Conservation (phyloP, 2,113 vertebrate genomes). For the Neotoma lepida region DNA sequence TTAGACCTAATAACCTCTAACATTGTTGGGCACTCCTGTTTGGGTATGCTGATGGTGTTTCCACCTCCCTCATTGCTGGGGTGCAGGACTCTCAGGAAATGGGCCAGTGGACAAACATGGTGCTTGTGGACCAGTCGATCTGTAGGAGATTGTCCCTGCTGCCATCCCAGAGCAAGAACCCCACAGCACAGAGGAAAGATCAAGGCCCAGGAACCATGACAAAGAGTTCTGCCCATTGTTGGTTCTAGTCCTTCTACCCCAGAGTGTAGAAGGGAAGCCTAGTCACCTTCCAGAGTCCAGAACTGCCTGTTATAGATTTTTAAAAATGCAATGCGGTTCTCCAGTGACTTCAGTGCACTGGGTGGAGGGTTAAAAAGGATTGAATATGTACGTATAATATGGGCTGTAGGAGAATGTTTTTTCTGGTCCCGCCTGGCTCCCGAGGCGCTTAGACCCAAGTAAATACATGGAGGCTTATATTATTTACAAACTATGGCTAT, state of each 20-base stretch:
- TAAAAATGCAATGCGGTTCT: neutral
- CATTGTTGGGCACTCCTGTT: rapidly evolving
- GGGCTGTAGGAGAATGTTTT: neutral
- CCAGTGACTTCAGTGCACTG: neutral
- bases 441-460: too few relatives aligned
- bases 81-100: neutral
- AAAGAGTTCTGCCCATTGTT: neutral
- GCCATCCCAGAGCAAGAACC: neutral
- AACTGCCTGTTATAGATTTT: neutral
- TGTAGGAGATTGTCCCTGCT: neutral
- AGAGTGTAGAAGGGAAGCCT: neutral
- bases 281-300: neutral
- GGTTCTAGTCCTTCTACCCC: neutral
- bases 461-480: too few relatives aligned
- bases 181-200: neutral
- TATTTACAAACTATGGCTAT: too few relatives aligned
- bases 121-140: rapidly evolving
- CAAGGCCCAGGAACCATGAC: neutral
- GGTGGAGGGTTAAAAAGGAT: neutral
- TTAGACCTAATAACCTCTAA: neutral
- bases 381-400: neutral
- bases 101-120: neutral
- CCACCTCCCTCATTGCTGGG: neutral
- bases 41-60: neutral
- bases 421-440: too few relatives aligned